A percentile compares a stretch with the other conserved stretches of the same genome.
phyloP scores from a whole-genome alignment of 2,113 vertebrate genomes.

The Anoplopoma fimbria region DNA sequence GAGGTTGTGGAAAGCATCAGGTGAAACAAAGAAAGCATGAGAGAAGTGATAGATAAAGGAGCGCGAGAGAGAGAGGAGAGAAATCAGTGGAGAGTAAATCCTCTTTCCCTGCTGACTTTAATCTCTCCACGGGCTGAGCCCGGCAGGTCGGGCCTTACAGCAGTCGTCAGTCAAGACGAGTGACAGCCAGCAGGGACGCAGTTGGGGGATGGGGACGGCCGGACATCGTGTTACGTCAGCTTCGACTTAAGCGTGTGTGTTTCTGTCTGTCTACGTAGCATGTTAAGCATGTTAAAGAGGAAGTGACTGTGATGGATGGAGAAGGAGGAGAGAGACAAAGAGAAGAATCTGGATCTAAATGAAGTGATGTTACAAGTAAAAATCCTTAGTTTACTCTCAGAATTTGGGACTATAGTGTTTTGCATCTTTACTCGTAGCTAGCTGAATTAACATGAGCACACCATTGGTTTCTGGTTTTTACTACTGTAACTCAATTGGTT shows the following conservation, averaged over 20 bases:
- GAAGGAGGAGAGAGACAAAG: neutral
- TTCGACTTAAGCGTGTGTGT: neutral
- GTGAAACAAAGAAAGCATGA: slow-evolving; percentile 42
- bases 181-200: slow-evolving; percentile 37
- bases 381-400: neutral
- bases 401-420: neutral
- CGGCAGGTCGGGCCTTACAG: slow-evolving; percentile 57
- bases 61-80: slow-evolving; percentile 28
- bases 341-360: neutral
- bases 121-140: slow-evolving; percentile 72
- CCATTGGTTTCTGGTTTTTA: neutral
- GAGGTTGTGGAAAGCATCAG: neutral
- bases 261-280: slow-evolving; percentile 21
- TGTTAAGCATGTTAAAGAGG: slow-evolving; percentile 29
- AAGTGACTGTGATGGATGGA: neutral
- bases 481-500: neutral
- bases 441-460: neutral
- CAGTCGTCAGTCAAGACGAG: slow-evolving; percentile 65
- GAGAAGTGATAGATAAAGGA: slow-evolving; percentile 26
- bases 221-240: slow-evolving; percentile 35
- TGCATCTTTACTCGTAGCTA: neutral
- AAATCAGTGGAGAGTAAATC: slow-evolving; percentile 72
- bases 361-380: neutral
- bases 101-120: slow-evolving; percentile 78
- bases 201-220: slow-evolving; percentile 47